Percentiles rank a stretch among this genome's conserved stretches.
These are phyloP conservation scores for Misgurnus anguillicaudatus DNA, from an alignment of 2,113 vertebrate species.

Conservation along the genomic window DNA sequence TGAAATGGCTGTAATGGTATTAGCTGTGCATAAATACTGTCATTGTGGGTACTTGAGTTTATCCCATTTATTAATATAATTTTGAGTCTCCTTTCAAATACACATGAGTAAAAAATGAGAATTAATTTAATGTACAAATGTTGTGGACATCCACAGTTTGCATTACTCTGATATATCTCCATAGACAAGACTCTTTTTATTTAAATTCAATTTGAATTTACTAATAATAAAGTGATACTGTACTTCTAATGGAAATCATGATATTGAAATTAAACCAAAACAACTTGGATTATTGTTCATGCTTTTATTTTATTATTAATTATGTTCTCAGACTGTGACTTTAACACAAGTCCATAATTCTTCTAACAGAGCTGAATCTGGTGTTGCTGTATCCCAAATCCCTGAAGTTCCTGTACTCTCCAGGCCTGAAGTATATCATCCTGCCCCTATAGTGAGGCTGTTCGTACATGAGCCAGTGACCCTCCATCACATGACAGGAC, in stretches of 20 bases:
- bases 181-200: no score
- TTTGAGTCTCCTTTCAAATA: no score
- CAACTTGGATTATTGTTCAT: constrained; percentile 16
- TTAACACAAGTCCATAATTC: constrained; percentile 66
- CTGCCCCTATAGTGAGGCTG: constrained; percentile 71
- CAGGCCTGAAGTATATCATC: constrained; percentile 69
- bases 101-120: no score
- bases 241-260: not conserved
- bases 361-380: constrained; percentile 64
- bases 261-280: not conserved
- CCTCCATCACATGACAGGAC: constrained; percentile 76
- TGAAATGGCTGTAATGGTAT: no score
- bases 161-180: no score
- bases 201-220: not conserved
- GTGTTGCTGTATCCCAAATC: constrained; percentile 48
- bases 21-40: no score
- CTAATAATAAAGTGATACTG: not conserved
- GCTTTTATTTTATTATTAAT: not conserved
- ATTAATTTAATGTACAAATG: no score
- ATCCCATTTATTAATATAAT: no score
- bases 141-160: no score
- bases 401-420: constrained; percentile 70
- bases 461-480: constrained; percentile 77
- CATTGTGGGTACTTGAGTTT: no score
- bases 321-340: constrained; percentile 4